Conservation (phyloP, 1,140 invertebrate species). For the Chironomus tepperi region DNA sequence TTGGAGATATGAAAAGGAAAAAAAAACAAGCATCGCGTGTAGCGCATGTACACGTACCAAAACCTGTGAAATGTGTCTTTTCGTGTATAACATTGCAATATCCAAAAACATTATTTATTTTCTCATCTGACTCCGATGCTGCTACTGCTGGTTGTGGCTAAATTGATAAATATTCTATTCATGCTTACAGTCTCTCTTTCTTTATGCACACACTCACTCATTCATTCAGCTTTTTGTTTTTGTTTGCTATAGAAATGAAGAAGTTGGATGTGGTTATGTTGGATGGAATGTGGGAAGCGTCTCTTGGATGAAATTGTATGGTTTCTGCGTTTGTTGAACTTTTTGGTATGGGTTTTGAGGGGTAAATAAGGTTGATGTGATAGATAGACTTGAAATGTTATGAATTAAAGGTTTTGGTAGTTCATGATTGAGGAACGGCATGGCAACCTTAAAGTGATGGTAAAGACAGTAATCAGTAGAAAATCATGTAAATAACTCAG, state of each 20-base stretch:
- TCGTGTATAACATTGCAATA: not conserved
- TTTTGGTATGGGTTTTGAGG: too few species aligned
- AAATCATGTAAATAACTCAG: too few species aligned
- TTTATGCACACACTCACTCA: conserved; percentile 1
- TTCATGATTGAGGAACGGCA: too few species aligned
- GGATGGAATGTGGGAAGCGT: too few species aligned
- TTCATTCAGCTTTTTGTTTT: not conserved
- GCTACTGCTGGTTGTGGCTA: not conserved
- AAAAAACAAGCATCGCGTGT: not conserved
- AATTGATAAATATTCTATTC: conserved; percentile 22
- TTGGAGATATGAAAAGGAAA: not conserved
- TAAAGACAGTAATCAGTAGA: too few species aligned
- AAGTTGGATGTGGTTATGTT: not conserved
- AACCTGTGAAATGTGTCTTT: conserved; percentile 10
- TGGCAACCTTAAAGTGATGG: too few species aligned
- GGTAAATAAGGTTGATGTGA: too few species aligned
- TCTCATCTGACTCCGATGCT: not conserved
- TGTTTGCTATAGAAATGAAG: not conserved
- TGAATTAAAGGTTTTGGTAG: too few species aligned
- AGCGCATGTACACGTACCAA: too few species aligned
- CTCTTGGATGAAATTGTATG: too few species aligned
- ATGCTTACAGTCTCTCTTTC: not conserved
- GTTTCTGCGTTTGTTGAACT: too few species aligned
- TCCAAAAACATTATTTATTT: conserved; percentile 14
- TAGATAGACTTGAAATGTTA: too few species aligned